Evolutionary conservation across 2,797 vertebrate genomes (phyloP).

Genomic region (Smutsia temminckii): DNA sequence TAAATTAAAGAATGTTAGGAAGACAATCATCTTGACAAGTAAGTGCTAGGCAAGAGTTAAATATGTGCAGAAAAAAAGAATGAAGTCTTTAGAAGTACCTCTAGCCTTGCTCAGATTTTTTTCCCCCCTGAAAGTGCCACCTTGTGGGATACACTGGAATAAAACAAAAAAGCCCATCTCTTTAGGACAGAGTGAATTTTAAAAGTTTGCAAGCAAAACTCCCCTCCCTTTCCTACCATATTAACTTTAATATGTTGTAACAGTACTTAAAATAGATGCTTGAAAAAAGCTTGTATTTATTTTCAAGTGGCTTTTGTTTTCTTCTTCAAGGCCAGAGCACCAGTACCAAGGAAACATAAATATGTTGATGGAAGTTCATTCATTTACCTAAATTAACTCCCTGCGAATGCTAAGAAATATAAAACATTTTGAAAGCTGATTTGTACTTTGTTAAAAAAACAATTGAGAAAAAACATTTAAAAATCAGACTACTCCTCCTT

Average conservation of each 20-base stretch:
- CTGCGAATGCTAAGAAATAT: conserved; percentile 13
- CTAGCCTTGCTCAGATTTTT: background rate
- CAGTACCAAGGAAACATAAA: background rate
- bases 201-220: conserved; percentile 11
- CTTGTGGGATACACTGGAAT: conserved; percentile 57
- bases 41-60: conserved; percentile 24
- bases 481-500: conserved; percentile 19
- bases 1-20: background rate
- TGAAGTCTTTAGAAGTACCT: background rate
- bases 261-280: background rate
- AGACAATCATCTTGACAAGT: background rate
- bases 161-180: background rate
- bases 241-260: conserved; percentile 1
- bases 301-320: conserved; percentile 15
- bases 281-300: background rate
- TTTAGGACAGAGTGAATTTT: background rate
- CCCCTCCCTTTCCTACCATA: background rate
- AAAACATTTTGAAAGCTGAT: background rate
- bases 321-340: background rate
- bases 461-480: background rate
- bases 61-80: conserved; percentile 29
- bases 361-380: background rate
- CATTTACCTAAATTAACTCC: conserved; percentile 25
- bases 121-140: background rate
- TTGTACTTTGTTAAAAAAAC: background rate